Percentiles rank a stretch among this genome's conserved stretches.
These are phyloP conservation scores for Unio delphinus DNA, from an alignment of 2,888 invertebrate species.

Conservation along the genomic window DNA sequence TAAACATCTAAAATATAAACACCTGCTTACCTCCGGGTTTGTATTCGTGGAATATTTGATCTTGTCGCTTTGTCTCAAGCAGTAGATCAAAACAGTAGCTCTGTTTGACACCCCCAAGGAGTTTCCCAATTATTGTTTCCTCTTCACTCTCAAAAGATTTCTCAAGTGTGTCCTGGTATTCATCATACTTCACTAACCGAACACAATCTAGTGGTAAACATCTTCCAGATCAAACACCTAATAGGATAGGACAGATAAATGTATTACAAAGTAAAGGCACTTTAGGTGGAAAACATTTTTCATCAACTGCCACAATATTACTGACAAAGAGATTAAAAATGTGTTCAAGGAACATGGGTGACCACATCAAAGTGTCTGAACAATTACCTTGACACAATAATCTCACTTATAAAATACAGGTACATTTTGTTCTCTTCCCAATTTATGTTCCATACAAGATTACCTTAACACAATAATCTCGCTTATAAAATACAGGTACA, in stretches of 20 bases:
- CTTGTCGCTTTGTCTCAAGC: slow-evolving; percentile 78
- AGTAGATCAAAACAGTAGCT: slow-evolving; percentile 77
- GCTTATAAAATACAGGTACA: no score
- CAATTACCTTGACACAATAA: no score
- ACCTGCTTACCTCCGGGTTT: slow-evolving; percentile 75
- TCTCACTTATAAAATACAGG: no score
- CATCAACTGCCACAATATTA: no score
- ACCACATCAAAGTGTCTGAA: no score
- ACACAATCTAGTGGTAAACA: slow-evolving; percentile 78
- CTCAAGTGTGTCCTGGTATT: slow-evolving; percentile 78
- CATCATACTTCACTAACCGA: slow-evolving; percentile 82
- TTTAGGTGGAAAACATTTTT: no score
- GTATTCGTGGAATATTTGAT: slow-evolving; percentile 78
- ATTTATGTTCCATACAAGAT: no score
- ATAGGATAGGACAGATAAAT: slow-evolving; percentile 5
- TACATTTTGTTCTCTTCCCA: no score
- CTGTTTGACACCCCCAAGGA: slow-evolving; percentile 73
- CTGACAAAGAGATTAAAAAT: no score
- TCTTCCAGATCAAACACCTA: slow-evolving; percentile 77
- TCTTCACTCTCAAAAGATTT: slow-evolving; percentile 79
- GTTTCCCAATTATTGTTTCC: slow-evolving; percentile 72
- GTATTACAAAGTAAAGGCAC: no score
- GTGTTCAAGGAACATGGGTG: no score
- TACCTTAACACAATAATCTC: no score
- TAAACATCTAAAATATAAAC: slow-evolving; percentile 1